These are phyloP conservation scores for Calliphora vicina DNA, from an alignment of 1,140 invertebrate genomes.

Conservation along the genomic window DNA sequence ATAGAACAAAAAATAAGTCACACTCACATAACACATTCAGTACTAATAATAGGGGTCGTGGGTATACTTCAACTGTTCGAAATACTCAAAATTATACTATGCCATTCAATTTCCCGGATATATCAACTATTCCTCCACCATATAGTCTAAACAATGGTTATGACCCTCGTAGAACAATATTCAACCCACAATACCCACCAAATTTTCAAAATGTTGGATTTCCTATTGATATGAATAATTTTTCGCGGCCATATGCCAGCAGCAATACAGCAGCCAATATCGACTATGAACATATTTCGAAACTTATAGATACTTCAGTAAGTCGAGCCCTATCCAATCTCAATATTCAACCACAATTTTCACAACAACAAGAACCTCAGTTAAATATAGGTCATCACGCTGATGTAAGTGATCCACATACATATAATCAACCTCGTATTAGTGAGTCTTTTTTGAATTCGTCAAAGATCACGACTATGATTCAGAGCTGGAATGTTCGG, in stretches of 20 bases:
- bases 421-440: neutral
- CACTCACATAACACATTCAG: neutral
- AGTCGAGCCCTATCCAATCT: neutral
- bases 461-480: neutral
- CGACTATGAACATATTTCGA: neutral
- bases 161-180: neutral
- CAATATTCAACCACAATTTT: neutral
- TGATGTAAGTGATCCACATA: neutral
- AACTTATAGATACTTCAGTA: neutral
- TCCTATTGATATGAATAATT: neutral
- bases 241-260: too few species aligned
- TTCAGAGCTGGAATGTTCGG: neutral
- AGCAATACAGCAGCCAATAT: neutral
- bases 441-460: neutral
- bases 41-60: neutral
- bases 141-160: neutral
- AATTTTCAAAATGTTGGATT: too few species aligned
- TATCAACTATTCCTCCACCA: neutral
- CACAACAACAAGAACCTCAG: neutral
- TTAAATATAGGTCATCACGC: neutral
- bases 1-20: neutral
- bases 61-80: neutral
- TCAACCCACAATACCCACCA: neutral
- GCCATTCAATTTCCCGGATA: neutral
- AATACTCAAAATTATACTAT: neutral